These are phyloP conservation scores for Syngnathoides biaculeatus DNA, from an alignment of 2,113 vertebrate genomes.

Conservation along the genomic window DNA sequence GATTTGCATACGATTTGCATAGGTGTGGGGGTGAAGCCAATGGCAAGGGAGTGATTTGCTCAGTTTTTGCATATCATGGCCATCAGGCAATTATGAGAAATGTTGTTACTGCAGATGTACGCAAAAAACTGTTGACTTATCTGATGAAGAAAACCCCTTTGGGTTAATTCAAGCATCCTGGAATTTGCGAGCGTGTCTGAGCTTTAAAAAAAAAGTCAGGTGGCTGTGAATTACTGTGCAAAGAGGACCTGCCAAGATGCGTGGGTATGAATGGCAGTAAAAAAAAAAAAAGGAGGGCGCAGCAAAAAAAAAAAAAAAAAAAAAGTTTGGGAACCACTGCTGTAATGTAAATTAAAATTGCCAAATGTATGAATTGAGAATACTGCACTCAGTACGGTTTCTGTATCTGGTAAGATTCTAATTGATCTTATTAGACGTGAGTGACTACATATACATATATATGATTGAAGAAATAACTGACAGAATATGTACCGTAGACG, in stretches of 20 bases:
- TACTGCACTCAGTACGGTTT: too few relatives aligned
- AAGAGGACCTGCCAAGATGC: background rate
- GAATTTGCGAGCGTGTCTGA: background rate
- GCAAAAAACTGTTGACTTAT: slow-evolving; percentile 44
- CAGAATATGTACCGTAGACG: too few relatives aligned
- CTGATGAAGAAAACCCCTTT: slow-evolving; percentile 21
- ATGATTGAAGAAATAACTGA: too few relatives aligned
- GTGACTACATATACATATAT: too few relatives aligned
- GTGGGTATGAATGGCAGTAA: background rate
- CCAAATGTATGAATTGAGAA: too few relatives aligned
- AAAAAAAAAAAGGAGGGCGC: too few relatives aligned
- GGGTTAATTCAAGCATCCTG: slow-evolving; percentile 6
- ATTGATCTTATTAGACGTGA: too few relatives aligned
- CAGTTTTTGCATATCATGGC: slow-evolving; percentile 47
- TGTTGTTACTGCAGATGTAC: slow-evolving; percentile 24
- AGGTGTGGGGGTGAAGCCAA: slow-evolving; percentile 30
- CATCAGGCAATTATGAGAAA: slow-evolving; percentile 26
- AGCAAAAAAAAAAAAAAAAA: background rate
- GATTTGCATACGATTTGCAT: slow-evolving; percentile 61
- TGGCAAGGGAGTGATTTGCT: slow-evolving; percentile 32
- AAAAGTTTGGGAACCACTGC: too few relatives aligned
- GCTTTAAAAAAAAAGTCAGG: background rate
- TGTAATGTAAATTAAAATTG: too few relatives aligned
- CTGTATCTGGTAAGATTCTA: too few relatives aligned
- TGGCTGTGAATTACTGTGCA: background rate